Percentiles rank a stretch among this genome's conserved stretches.
Evolutionary conservation across 2,888 invertebrate genomes (phyloP).

Genomic region (Pseudococcus viburni): DNA sequence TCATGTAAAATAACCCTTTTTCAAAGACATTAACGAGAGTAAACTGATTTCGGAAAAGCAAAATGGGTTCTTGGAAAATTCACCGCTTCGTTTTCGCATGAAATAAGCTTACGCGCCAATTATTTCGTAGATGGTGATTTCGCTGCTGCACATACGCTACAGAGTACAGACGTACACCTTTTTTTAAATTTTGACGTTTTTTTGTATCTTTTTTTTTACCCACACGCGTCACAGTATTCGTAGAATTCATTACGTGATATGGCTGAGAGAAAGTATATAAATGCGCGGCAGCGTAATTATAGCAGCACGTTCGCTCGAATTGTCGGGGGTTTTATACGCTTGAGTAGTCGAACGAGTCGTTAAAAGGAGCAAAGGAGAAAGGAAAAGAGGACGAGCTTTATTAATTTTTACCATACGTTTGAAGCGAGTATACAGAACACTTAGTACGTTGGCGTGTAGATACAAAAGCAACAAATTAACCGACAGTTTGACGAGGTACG

Average conservation of each 20-base stretch:
- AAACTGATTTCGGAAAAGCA: not conserved
- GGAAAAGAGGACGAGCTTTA: constrained; percentile 6
- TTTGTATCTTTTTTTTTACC: not conserved
- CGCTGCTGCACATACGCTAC: not conserved
- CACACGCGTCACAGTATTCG: constrained; percentile 16
- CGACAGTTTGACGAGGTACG: not conserved
- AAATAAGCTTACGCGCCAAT: constrained; percentile 30
- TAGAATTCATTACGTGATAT: not conserved
- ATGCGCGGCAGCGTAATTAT: not conserved
- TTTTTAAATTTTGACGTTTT: not conserved
- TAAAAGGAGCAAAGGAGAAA: not conserved
- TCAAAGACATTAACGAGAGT: not conserved
- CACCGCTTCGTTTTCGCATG: constrained; percentile 11
- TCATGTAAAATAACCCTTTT: not conserved
- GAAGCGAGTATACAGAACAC: not conserved
- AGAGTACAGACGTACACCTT: not conserved
- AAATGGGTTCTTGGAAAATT: not conserved
- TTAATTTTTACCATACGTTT: not conserved
- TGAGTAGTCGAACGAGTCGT: constrained; percentile 9
- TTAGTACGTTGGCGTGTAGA: not conserved
- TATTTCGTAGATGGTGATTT: constrained; percentile 1
- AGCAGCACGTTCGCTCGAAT: not conserved
- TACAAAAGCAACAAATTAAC: constrained; percentile 13
- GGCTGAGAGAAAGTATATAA: not conserved
- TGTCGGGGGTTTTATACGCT: not conserved